A percentile compares a stretch with the other conserved stretches of the same genome.
These are phyloP conservation scores for Pardosa pseudoannulata DNA, from an alignment of 2,888 invertebrate species.

Conservation along the genomic window DNA sequence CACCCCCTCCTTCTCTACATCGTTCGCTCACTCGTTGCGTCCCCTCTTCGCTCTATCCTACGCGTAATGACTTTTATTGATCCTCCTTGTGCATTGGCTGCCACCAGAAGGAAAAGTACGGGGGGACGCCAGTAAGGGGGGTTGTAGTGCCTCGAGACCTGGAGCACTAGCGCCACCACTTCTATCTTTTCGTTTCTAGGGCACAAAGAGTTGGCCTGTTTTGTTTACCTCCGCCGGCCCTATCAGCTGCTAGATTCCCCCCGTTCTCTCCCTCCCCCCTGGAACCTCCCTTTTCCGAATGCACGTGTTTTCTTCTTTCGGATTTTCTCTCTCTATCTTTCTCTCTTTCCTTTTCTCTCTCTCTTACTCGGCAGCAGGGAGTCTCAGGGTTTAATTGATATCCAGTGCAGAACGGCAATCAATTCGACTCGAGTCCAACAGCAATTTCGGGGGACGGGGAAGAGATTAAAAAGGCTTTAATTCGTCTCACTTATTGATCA, in stretches of 20 bases:
- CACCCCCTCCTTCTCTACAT: conserved; percentile 26
- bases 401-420: conserved; percentile 68
- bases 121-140: conserved; percentile 17
- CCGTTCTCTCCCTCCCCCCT: conserved; percentile 19
- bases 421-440: conserved; percentile 66
- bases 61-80: conserved; percentile 73
- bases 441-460: conserved; percentile 59
- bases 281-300: conserved; percentile 68
- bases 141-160: conserved; percentile 59
- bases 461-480: conserved; percentile 70
- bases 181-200: conserved; percentile 67
- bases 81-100: conserved; percentile 69
- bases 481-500: conserved; percentile 70
- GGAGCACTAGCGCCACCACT: conserved; percentile 62
- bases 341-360: conserved; percentile 34
- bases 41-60: conserved; percentile 58
- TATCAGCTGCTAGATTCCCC: conserved; percentile 53
- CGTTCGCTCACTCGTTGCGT: conserved; percentile 27
- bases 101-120: conserved; percentile 49
- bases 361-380: conserved; percentile 14
- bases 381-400: conserved; percentile 67
- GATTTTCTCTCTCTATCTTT: conserved; percentile 48
- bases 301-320: conserved; percentile 71
- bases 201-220: conserved; percentile 73
- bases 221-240: conserved; percentile 72